These are phyloP conservation scores for Chloroclysta siterata DNA, from an alignment of 2,888 invertebrate species.

Conservation along the genomic window DNA sequence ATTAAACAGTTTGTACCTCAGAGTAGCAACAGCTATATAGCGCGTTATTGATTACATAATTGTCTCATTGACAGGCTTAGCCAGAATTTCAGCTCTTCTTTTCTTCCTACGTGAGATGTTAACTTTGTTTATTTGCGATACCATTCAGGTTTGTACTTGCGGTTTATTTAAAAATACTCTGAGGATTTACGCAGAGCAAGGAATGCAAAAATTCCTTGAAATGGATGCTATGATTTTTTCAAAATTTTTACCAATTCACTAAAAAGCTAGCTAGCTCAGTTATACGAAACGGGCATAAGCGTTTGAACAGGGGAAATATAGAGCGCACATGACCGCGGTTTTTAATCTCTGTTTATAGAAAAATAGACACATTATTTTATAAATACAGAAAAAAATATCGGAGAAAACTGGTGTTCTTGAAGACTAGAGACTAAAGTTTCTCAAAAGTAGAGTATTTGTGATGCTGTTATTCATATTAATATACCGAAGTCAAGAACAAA, in stretches of 20 bases:
- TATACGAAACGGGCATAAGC: slow-evolving; percentile 44
- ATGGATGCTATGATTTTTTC: slow-evolving; percentile 71
- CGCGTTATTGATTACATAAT: slow-evolving; percentile 4
- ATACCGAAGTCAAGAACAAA: no score
- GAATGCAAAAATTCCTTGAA: no score
- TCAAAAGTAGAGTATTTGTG: no score
- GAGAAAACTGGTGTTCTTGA: no score
- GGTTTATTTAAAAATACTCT: slow-evolving; percentile 3
- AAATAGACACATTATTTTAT: no score
- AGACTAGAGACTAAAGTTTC: no score
- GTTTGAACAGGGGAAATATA: slow-evolving; percentile 35
- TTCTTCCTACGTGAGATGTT: neutral
- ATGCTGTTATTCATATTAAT: no score
- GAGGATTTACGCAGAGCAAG: slow-evolving; percentile 34
- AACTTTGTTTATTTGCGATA: neutral
- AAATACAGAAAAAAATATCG: no score
- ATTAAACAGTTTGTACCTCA: slow-evolving; percentile 9
- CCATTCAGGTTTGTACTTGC: neutral
- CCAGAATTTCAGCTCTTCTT: neutral
- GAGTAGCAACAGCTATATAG: slow-evolving; percentile 20
- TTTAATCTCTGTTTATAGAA: neutral
- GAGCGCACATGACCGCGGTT: slow-evolving; percentile 11
- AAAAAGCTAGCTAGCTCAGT: slow-evolving; percentile 63
- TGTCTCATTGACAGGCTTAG: slow-evolving; percentile 12
- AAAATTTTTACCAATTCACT: slow-evolving; percentile 49